Evolutionary conservation across 2,797 vertebrate genomes (phyloP), one percentile per base, ranked within the genome.

Genomic region (Rhodeus uyekii): DNA sequence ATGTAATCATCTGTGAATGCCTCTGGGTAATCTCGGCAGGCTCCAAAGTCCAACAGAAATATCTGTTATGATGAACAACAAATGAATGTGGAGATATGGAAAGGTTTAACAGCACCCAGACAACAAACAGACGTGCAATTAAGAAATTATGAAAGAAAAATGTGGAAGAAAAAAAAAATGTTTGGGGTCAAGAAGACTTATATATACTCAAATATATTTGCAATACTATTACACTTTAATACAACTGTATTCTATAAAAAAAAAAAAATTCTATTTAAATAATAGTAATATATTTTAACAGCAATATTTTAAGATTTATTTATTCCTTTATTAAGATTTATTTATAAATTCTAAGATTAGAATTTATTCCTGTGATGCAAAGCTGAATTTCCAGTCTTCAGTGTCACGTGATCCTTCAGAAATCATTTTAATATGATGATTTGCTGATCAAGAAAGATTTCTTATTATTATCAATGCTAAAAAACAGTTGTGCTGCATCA

Each of bases 1-100:
- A 97, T 93, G 89, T 97, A 98, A 87, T 96, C 92, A 44, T 98
- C 95, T 7, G 95, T 98, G 90, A 98, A 97, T 4, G 93, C 87
- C 16, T 93, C 92, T 29, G 92, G 90, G 89, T 96, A 98, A 75
- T 90, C 87, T 83, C 96, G 91, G 87, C 96, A 96, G 0, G 96
- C 96, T 34, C 96, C 97, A 0, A 97, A 98, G 86, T 97, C 97
- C 90, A 98, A 88, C 58, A 98, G 89, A 42, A 94, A 88, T 29
- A 97, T 92, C 96, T 97, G 79, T 38, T 82, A 50, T 58, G 24
- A 74, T 1, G 9, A 71, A 34, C 72, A n/a, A 65, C 12, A 83
- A 60, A 72, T 46, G 1, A 65, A 5, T n/a, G 5, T 19, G 7
- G 29, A 24, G 48, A 38, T 36, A 19, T 55, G 3, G 13, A 38